phyloP scores from a whole-genome alignment of 2,113 vertebrate genomes.

The Tylochromis polylepis region DNA sequence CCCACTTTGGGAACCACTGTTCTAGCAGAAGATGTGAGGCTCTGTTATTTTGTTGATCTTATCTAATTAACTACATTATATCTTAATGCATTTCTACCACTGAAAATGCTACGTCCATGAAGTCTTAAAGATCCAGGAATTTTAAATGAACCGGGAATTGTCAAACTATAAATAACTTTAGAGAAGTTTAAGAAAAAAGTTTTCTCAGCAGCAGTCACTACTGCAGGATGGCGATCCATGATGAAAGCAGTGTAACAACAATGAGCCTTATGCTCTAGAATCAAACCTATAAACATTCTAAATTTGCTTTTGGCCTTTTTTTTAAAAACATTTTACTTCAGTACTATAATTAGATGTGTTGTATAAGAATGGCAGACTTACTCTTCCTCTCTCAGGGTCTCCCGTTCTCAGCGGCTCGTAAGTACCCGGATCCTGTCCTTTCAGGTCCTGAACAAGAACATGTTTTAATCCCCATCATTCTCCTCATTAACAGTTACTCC shows the following conservation, averaged over 20 bases:
- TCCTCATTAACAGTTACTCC: neutral
- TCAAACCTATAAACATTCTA: neutral
- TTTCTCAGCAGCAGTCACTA: neutral
- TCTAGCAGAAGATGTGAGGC: neutral
- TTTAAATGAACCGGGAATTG: neutral
- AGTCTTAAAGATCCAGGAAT: neutral
- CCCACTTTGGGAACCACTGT: no score
- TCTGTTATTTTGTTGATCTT: neutral
- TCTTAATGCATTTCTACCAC: neutral
- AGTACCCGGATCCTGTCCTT: neutral
- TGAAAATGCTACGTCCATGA: neutral
- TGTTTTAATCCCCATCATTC: neutral
- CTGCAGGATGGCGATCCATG: neutral
- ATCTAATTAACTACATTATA: neutral
- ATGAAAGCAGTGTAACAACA: neutral
- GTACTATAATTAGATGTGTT: neutral
- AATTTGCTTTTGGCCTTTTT: neutral
- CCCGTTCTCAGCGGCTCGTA: neutral
- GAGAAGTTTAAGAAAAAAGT: neutral
- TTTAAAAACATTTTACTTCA: neutral
- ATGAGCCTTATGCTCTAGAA: neutral
- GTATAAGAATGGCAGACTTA: conserved; percentile 10
- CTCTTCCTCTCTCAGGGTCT: conserved; percentile 24
- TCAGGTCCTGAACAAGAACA: conserved; percentile 3
- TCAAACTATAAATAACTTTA: neutral